Base-by-base conservation (phyloP, 2,113 vertebrate species). In the Nymphicus hollandicus region DNA sequence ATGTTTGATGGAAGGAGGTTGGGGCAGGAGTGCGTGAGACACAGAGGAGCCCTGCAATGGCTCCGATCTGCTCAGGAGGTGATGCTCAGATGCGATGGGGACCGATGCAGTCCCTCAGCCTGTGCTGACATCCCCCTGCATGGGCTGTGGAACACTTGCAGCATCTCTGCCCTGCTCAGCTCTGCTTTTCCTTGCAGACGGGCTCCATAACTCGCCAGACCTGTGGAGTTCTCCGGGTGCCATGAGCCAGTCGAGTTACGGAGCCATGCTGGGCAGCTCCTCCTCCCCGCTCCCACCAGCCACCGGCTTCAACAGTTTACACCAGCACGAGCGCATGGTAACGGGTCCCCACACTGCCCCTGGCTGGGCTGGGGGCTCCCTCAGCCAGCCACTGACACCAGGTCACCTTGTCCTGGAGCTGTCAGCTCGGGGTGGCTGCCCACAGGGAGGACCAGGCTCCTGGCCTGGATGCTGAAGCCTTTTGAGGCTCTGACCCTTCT, bases 241-340 rank as follows among this genome's bases (percentile, higher is more conserved):
- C 84, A 98, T 99, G 49, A 98, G 98, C 97, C 99, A 99, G 98
- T 96, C 98, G 22, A 98, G 98, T 82, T 99, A 99, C 77, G 98
- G 99, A 6, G 98, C 99, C 92, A 98, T 99, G 98, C 97, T 99
- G 96, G 98, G 98, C 13, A 99, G 98, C 87, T 96, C 97, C 81
- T 98, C 99, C 1, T 98, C 99, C 70, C 98, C 99, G 22, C 98
- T 99, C 78, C 98, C 98, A 2, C 98, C 99, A 91, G 94, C 99
- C 25, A 95, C 98, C 4, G 97, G 98, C 80, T 99, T 99, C 87
- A 98, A 98, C 46, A 97, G 98, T 91, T 98, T 99, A 94, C 99
- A 99, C 77, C 98, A 99, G 85, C 99, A 99, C 10, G 99, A 99
- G 80, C 98, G 99, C 94, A 99, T 99, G 99, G 99, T 99, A 98